Conservation (phyloP, 2,113 vertebrate species). For the Pogonocichla stellata region DNA sequence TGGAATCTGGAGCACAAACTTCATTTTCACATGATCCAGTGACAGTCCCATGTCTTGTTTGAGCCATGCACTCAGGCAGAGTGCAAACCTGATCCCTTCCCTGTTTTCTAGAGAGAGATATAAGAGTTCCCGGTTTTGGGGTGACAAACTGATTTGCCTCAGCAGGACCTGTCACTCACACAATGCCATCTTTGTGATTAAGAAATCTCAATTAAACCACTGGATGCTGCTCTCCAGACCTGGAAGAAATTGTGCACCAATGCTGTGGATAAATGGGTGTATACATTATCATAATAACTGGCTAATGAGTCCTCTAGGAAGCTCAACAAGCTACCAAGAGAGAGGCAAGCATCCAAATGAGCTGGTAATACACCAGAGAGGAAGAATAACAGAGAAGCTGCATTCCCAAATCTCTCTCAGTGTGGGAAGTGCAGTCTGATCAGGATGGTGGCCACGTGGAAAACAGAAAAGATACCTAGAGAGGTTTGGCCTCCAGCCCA, state of each 20-base stretch:
- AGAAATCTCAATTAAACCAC: constrained; percentile 67
- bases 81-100: too few relatives aligned
- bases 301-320: not conserved
- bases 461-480: not conserved
- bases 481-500: not conserved
- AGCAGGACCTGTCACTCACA: constrained; percentile 84
- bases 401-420: not conserved
- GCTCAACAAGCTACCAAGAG: not conserved
- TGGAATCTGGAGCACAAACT: not conserved
- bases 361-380: not conserved
- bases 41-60: not conserved
- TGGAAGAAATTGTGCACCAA: constrained; percentile 58
- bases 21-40: not conserved
- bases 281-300: not conserved
- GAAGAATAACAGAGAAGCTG: not conserved
- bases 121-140: constrained; percentile 60
- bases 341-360: not conserved
- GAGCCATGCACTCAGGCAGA: not conserved
- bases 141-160: constrained; percentile 81
- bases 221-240: constrained; percentile 79
- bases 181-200: constrained; percentile 87
- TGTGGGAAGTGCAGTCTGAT: not conserved
- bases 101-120: constrained; percentile 69
- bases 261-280: not conserved
- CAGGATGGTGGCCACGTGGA: not conserved